Percentiles rank a stretch among this genome's conserved stretches.
Evolutionary conservation across 2,797 vertebrate genomes (phyloP).

Genomic region (Neosilurus mollespiculum): DNA sequence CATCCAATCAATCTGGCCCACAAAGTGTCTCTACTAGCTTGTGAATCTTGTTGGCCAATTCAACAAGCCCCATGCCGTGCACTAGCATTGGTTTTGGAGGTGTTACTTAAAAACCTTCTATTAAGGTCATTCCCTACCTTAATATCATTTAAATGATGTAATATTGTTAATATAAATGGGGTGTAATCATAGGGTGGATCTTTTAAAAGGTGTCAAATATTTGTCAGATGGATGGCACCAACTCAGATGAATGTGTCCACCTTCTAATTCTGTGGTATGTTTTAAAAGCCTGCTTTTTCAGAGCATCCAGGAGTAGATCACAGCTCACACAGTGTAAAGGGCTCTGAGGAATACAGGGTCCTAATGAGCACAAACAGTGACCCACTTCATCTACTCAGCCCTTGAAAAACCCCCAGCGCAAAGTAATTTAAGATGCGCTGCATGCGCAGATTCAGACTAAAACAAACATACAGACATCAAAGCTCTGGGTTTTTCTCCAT

Average conservation of each 20-base stretch:
- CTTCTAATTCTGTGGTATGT: background rate
- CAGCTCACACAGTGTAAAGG: background rate
- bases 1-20: background rate
- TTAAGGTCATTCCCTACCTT: background rate
- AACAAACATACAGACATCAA: slow-evolving; percentile 49
- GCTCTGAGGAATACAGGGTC: slow-evolving; percentile 21
- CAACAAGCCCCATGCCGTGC: background rate
- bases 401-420: slow-evolving; percentile 28
- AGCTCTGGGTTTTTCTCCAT: slow-evolving; percentile 43
- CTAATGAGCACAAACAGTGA: slow-evolving; percentile 37
- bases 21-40: background rate
- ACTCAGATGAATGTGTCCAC: too few species aligned
- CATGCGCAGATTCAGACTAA: slow-evolving; percentile 29
- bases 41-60: background rate
- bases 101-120: background rate
- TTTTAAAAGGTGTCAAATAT: background rate
- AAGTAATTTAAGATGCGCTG: slow-evolving; percentile 46
- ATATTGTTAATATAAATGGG: too few species aligned
- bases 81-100: background rate
- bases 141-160: background rate
- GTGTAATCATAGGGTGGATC: background rate
- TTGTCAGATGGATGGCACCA: background rate
- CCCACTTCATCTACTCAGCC: slow-evolving; percentile 36
- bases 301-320: background rate
- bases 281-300: background rate